Percentiles rank a stretch among this genome's conserved stretches.
phyloP scores from a whole-genome alignment of 2,797 vertebrate species.

The Chaenodraco wilsoni region DNA sequence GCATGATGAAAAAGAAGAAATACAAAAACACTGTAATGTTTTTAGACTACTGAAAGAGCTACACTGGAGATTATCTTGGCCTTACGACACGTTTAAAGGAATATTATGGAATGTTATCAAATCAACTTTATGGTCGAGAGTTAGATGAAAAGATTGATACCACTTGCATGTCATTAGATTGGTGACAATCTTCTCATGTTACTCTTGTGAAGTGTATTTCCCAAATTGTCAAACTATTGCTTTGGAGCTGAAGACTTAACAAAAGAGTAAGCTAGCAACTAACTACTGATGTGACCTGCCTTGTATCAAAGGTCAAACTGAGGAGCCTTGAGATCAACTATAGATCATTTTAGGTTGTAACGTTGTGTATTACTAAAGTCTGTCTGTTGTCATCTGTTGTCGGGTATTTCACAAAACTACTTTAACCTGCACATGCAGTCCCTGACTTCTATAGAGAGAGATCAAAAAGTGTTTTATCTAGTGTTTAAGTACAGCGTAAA shows the following conservation, averaged over 20 bases:
- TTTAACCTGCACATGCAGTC: constrained; percentile 29
- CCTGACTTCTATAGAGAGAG: constrained; percentile 3
- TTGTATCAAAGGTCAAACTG: constrained; percentile 62
- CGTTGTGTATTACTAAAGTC: constrained; percentile 34
- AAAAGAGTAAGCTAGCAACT: constrained; percentile 20
- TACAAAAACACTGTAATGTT: constrained; percentile 14
- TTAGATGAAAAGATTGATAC: neutral
- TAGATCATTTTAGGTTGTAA: constrained; percentile 24
- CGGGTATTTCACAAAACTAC: constrained; percentile 41
- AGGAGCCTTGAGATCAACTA: constrained; percentile 40
- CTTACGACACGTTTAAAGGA: constrained; percentile 24
- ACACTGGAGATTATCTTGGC: neutral
- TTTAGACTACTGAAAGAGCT: constrained; percentile 16
- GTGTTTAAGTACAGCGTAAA: constrained; percentile 20
- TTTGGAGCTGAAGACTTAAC: constrained; percentile 10
- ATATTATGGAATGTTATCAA: neutral
- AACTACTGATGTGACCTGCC: constrained; percentile 59
- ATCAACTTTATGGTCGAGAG: neutral
- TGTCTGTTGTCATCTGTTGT: constrained; percentile 29
- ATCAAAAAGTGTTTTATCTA: no score
- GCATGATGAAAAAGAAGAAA: constrained; percentile 4
- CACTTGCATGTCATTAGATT: no score
- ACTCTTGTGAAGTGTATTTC: neutral
- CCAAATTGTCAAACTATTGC: constrained; percentile 4
- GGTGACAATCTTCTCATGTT: neutral